Evolutionary conservation across 2,797 vertebrate genomes (phyloP).

Genomic region (Sebastes iracundus): DNA sequence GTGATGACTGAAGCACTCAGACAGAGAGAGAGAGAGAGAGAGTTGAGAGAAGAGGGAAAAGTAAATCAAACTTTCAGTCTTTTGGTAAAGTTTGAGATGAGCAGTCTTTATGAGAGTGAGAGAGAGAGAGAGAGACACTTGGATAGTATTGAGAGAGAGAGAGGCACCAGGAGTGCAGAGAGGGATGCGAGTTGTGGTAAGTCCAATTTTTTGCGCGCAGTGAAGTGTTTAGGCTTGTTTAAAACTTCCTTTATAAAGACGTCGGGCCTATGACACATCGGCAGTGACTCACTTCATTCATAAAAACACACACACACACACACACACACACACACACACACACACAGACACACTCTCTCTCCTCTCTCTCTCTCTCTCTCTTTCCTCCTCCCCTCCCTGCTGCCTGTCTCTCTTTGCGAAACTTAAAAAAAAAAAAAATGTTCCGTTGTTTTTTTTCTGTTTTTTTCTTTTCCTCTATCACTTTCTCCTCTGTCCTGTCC

Average conservation of each 20-base stretch:
- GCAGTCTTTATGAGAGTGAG: conserved; percentile 65
- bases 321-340: conserved; percentile 68
- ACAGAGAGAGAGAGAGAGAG: background rate
- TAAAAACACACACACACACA: conserved; percentile 83
- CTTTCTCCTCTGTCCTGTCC: conserved; percentile 75
- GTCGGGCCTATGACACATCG: conserved; percentile 89
- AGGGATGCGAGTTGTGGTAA: conserved; percentile 85
- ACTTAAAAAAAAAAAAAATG: conserved; percentile 72
- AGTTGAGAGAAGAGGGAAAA: background rate
- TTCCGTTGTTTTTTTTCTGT: conserved; percentile 78
- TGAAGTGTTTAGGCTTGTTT: conserved; percentile 92
- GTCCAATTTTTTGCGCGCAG: conserved; percentile 88
- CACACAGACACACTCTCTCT: conserved; percentile 56
- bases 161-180: conserved; percentile 70
- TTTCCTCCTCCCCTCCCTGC: conserved; percentile 69
- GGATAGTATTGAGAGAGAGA: conserved; percentile 61
- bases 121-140: conserved; percentile 61
- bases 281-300: conserved; percentile 90
- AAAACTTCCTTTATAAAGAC: conserved; percentile 92
- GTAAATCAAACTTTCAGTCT: conserved; percentile 59
- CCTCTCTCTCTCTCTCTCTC: conserved; percentile 32
- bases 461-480: conserved; percentile 73
- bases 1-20: conserved; percentile 56
- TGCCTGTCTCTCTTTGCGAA: conserved; percentile 76
- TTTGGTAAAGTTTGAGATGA: conserved; percentile 65